Conservation (phyloP, 2,797 vertebrate genomes). For the Myotis planiceps region DNA sequence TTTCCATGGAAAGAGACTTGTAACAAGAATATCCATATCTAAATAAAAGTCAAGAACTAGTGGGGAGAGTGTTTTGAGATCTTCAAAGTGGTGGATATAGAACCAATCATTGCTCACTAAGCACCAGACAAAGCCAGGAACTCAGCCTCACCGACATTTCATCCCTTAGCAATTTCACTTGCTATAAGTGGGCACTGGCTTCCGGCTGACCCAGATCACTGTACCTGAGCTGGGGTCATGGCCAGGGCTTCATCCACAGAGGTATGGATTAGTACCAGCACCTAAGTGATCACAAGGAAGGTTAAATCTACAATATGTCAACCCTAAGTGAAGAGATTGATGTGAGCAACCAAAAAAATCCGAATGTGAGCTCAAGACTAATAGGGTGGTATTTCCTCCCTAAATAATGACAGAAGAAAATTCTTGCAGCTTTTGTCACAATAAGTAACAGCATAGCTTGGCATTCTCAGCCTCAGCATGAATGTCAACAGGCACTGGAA, state of each 20-base stretch:
- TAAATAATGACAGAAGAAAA: not conserved
- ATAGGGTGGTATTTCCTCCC: not conserved
- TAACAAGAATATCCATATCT: not conserved
- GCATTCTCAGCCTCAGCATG: not conserved
- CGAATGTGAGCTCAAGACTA: not conserved
- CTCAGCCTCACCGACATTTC: not conserved
- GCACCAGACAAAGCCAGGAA: not conserved
- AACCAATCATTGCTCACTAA: not conserved
- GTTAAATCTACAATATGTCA: not conserved
- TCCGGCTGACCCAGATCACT: not conserved
- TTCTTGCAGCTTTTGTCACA: not conserved
- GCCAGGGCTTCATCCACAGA: not conserved
- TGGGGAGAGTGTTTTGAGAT: not conserved
- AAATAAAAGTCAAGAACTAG: not conserved
- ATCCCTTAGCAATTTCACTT: not conserved
- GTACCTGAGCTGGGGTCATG: not conserved
- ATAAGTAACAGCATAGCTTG: not conserved
- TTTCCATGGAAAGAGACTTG: not conserved
- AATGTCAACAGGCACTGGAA: not conserved
- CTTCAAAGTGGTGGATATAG: not conserved
- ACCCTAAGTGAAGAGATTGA: not conserved
- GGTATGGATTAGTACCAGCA: not conserved
- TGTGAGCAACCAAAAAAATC: not conserved
- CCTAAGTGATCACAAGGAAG: not conserved
- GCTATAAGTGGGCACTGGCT: not conserved